Evolutionary conservation across 2,797 vertebrate genomes (phyloP).

Genomic region (Betta splendens): DNA sequence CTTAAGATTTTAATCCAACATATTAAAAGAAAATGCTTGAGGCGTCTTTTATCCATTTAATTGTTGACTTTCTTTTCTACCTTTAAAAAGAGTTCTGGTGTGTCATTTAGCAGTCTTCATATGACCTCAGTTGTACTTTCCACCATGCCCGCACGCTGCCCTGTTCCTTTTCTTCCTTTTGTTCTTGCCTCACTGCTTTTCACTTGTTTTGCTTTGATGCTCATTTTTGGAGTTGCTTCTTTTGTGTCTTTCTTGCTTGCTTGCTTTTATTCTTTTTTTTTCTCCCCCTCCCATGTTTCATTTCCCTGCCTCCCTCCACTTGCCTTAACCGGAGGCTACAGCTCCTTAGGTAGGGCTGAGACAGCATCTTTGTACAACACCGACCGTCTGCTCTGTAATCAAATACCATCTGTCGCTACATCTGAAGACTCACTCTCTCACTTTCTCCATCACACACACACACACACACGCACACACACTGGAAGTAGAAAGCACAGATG

Average conservation of each 20-base stretch:
- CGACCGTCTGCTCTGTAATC: conserved; percentile 99
- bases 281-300: conserved; percentile 51
- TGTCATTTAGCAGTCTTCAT: conserved; percentile 60
- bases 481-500: conserved; percentile 86
- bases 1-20: not conserved
- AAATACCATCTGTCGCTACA: conserved; percentile 99
- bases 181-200: conserved; percentile 69
- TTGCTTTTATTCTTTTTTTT: conserved; percentile 66
- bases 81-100: conserved; percentile 45
- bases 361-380: conserved; percentile 99
- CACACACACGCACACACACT: conserved; percentile 27
- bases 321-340: conserved; percentile 83
- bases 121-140: conserved; percentile 64
- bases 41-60: not conserved
- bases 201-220: conserved; percentile 75
- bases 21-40: not conserved
- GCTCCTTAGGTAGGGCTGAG: conserved; percentile 98
- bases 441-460: conserved; percentile 56
- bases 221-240: conserved; percentile 76
- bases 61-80: not conserved
- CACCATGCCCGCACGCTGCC: conserved; percentile 52
- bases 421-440: conserved; percentile 90
- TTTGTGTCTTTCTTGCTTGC: conserved; percentile 75
- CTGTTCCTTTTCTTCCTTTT: conserved; percentile 68
- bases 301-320: conserved; percentile 68